phyloP scores from a whole-genome alignment of 2,797 vertebrate species.

The Morelia viridis region DNA sequence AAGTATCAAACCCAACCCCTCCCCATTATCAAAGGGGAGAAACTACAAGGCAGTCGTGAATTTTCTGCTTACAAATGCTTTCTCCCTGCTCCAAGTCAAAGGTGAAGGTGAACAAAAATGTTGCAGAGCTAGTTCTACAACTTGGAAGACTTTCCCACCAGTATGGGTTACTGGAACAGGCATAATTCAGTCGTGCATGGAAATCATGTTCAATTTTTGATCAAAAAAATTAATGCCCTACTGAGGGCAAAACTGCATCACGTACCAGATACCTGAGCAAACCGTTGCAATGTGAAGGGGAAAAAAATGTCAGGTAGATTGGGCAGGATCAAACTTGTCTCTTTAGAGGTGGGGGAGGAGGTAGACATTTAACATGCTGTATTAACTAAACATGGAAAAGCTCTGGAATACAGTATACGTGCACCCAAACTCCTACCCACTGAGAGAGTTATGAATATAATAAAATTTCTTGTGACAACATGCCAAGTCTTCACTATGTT shows the following conservation, averaged over 20 bases:
- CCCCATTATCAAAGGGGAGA: not conserved
- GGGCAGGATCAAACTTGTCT: not conserved
- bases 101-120: not conserved
- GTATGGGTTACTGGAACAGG: not conserved
- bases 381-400: not conserved
- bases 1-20: not conserved
- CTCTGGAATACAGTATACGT: not conserved
- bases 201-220: not conserved
- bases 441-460: not conserved
- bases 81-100: not conserved
- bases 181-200: not conserved
- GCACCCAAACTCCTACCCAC: not conserved
- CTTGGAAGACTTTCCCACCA: not conserved
- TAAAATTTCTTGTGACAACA: not conserved
- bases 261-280: not conserved
- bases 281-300: not conserved
- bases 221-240: not conserved
- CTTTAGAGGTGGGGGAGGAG: no score
- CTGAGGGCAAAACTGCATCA: not conserved
- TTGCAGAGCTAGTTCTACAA: not conserved
- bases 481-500: not conserved
- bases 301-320: not conserved
- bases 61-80: not conserved
- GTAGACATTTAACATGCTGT: no score
- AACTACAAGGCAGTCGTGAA: not conserved